These are phyloP conservation scores for Hylaeus anthracinus DNA, from an alignment of 1,140 invertebrate genomes.

Conservation along the genomic window DNA sequence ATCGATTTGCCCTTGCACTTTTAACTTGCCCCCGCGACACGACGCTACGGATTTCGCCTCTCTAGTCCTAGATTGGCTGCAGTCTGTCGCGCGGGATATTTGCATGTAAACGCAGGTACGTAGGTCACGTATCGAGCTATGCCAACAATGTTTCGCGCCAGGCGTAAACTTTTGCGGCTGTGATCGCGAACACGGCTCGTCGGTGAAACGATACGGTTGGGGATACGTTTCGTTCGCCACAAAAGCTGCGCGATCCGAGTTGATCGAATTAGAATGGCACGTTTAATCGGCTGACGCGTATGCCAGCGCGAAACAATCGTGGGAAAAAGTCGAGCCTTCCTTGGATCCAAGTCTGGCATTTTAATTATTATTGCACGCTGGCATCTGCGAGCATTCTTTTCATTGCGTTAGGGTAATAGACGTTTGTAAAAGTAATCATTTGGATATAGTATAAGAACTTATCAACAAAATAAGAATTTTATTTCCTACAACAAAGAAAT, in stretches of 20 bases:
- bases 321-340: not conserved
- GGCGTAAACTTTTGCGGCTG: constrained; percentile 7
- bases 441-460: no score
- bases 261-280: constrained; percentile 7
- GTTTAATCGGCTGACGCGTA: not conserved
- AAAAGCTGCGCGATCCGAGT: not conserved
- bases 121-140: constrained; percentile 18
- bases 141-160: constrained; percentile 14
- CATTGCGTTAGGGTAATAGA: no score
- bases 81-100: constrained; percentile 18
- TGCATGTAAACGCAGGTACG: constrained; percentile 14
- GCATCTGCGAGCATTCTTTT: no score
- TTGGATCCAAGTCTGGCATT: not conserved
- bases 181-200: not conserved
- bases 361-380: no score
- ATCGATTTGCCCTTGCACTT: constrained; percentile 46
- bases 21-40: not conserved
- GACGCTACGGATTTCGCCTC: not conserved
- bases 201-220: no score
- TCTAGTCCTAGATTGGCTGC: not conserved
- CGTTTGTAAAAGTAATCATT: no score
- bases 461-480: no score
- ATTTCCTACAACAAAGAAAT: no score
- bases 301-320: not conserved
- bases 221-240: not conserved